phyloP scores from a whole-genome alignment of 1,140 invertebrate species.

The Lutraria rhynchaena region DNA sequence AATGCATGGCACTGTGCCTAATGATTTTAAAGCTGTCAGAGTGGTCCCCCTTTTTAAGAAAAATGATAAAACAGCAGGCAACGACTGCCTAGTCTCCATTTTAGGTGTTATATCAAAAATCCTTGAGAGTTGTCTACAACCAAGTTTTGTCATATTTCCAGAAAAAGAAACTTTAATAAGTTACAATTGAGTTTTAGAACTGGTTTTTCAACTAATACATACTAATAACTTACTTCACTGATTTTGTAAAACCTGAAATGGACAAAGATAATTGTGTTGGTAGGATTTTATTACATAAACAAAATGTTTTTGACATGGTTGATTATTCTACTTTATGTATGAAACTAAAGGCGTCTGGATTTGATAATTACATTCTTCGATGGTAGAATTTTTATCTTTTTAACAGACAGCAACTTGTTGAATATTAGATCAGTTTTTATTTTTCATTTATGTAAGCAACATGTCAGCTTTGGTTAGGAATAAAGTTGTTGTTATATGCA shows the following conservation, averaged over 20 bases:
- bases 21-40: constrained; percentile 33
- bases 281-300: constrained; percentile 50
- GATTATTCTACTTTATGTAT: constrained; percentile 48
- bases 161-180: constrained; percentile 28
- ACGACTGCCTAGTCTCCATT: constrained; percentile 40
- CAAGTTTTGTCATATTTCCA: constrained; percentile 20
- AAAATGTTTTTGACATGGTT: constrained; percentile 62
- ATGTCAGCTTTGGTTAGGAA: constrained; percentile 41
- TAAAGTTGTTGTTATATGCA: constrained; percentile 56
- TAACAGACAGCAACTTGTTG: constrained; percentile 31
- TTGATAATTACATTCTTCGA: neutral
- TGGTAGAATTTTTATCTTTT: constrained; percentile 58
- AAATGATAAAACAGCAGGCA: no score
- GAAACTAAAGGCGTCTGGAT: constrained; percentile 43
- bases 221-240: constrained; percentile 36
- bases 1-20: constrained; percentile 20
- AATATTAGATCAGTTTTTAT: constrained; percentile 23
- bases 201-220: constrained; percentile 42
- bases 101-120: constrained; percentile 38
- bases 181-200: constrained; percentile 34
- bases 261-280: constrained; percentile 37
- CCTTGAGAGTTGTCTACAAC: constrained; percentile 25
- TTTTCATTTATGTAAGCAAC: constrained; percentile 58
- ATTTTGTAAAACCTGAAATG: constrained; percentile 34
- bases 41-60: no score